These are phyloP conservation scores for Micronycteris hirsuta DNA, from an alignment of 2,113 vertebrate genomes.

Conservation along the genomic window DNA sequence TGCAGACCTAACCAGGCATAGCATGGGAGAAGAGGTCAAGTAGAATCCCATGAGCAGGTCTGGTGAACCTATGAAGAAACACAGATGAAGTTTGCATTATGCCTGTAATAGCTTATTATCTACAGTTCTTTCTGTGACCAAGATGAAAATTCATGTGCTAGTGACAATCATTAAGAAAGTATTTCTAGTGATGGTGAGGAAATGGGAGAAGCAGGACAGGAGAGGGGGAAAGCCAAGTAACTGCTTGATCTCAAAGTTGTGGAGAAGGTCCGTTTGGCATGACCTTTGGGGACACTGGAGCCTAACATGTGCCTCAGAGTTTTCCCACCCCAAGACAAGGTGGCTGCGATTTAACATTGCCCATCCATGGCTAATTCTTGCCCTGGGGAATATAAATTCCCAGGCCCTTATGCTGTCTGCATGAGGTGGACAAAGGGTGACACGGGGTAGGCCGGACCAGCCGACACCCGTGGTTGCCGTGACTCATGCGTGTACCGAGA, in stretches of 20 bases:
- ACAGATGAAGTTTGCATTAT: background rate
- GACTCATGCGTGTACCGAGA: too few relatives aligned
- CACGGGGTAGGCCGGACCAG: too few relatives aligned
- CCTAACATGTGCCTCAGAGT: background rate
- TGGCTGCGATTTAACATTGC: background rate
- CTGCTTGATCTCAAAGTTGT: background rate
- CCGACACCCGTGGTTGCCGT: too few relatives aligned
- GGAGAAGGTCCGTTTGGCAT: background rate
- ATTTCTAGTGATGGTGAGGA: background rate
- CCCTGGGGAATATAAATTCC: background rate
- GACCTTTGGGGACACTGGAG: background rate
- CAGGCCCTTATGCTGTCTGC: background rate
- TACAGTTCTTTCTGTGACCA: background rate
- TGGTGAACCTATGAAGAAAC: background rate
- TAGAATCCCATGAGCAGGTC: background rate
- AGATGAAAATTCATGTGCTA: background rate
- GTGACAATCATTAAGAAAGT: background rate
- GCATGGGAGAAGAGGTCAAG: background rate
- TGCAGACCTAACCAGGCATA: background rate
- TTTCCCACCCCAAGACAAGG: background rate
- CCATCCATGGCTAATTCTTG: background rate
- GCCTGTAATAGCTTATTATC: background rate
- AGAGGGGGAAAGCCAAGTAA: background rate
- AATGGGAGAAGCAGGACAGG: background rate
- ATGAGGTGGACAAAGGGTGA: rapidly evolving